Conservation (phyloP, 2,797 vertebrate species). For the Sylvilagus floridanus region DNA sequence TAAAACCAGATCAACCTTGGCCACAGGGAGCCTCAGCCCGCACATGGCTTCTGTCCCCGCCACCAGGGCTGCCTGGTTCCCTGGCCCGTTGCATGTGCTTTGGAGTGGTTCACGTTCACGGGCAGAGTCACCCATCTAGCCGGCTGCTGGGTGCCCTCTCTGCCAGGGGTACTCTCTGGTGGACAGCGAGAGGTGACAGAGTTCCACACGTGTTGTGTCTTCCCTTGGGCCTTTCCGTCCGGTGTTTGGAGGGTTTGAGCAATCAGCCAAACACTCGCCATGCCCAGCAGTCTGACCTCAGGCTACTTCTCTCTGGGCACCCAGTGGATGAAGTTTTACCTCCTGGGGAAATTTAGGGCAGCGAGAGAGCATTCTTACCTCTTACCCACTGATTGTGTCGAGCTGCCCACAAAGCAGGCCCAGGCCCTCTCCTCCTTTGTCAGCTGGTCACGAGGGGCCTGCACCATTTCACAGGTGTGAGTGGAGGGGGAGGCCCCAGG, state of each 20-base stretch:
- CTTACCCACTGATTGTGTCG: background rate
- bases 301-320: background rate
- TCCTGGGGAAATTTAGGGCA: background rate
- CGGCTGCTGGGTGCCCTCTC: background rate
- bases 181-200: background rate
- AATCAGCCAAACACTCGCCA: background rate
- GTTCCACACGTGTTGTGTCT: background rate
- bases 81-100: background rate
- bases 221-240: background rate
- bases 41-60: background rate
- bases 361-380: background rate
- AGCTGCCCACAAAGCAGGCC: background rate
- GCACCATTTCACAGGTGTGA: background rate
- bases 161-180: background rate
- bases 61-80: background rate
- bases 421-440: background rate
- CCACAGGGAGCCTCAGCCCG: background rate
- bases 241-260: background rate
- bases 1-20: background rate
- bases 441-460: background rate
- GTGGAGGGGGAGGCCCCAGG: background rate
- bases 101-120: background rate
- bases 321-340: background rate
- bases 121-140: background rate
- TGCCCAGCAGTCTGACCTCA: background rate